Percentiles rank a stretch among this genome's conserved stretches.
Evolutionary conservation across 2,888 invertebrate genomes (phyloP).

Genomic region (Lasiommata megera): DNA sequence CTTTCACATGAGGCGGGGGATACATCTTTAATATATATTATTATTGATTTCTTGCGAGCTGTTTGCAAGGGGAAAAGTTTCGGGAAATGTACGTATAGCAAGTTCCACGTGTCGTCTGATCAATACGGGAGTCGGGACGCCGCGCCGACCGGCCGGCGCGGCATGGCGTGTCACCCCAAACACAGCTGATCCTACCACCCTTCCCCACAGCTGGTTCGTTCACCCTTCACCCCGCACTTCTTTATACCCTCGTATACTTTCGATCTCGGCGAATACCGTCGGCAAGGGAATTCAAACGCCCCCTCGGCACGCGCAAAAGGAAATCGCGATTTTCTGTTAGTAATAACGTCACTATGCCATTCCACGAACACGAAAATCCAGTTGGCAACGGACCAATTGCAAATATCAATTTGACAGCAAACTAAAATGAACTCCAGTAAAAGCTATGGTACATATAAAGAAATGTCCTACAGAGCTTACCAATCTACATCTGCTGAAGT

Average conservation of each 20-base stretch:
- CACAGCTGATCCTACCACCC: slow-evolving; percentile 73
- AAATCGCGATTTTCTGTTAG: slow-evolving; percentile 34
- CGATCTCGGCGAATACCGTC: slow-evolving; percentile 45
- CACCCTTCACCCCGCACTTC: slow-evolving; percentile 58
- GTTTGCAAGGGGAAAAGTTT: slow-evolving; percentile 36
- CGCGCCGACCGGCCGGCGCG: slow-evolving; percentile 73
- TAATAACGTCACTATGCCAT: slow-evolving; percentile 20
- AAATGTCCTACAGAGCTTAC: slow-evolving; percentile 43
- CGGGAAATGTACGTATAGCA: slow-evolving; percentile 49
- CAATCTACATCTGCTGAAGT: slow-evolving; percentile 39
- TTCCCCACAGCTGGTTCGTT: slow-evolving; percentile 61
- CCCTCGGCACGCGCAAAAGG: slow-evolving; percentile 26
- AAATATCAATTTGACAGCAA: slow-evolving; percentile 31
- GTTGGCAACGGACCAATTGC: slow-evolving; percentile 45
- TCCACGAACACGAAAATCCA: slow-evolving; percentile 42
- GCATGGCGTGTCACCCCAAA: slow-evolving; percentile 71
- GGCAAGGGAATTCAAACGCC: slow-evolving; percentile 12
- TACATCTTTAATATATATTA: slow-evolving; percentile 2
- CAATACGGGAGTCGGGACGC: slow-evolving; percentile 76
- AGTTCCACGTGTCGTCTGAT: slow-evolving; percentile 73
- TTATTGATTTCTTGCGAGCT: slow-evolving; percentile 2
- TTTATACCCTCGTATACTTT: slow-evolving; percentile 54
- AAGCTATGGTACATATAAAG: slow-evolving; percentile 45
- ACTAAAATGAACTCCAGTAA: slow-evolving; percentile 57
- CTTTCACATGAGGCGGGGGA: not conserved